Evolutionary conservation across 2,888 invertebrate species (phyloP).

Genomic region (Diadegma fenestrale): DNA sequence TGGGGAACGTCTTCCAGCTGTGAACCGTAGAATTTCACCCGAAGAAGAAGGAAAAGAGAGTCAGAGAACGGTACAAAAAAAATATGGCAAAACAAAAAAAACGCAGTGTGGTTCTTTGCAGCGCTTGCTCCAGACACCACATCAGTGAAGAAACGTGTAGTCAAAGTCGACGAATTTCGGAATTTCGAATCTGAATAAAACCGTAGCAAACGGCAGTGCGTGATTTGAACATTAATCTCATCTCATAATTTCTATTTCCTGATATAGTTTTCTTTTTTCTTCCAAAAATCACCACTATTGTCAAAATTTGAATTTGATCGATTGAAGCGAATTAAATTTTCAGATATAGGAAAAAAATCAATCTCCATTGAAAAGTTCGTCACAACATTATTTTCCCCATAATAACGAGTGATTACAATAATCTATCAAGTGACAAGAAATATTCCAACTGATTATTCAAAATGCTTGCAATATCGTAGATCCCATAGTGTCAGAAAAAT

Average conservation of each 20-base stretch:
- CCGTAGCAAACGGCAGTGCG: not conserved
- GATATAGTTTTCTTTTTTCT: not conserved
- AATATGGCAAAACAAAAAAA: not conserved
- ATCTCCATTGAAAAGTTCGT: not conserved
- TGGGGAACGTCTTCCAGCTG: conserved; percentile 70
- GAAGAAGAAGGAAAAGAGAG: not conserved
- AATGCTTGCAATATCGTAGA: not conserved
- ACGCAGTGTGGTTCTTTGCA: conserved; percentile 10
- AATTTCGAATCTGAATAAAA: not conserved
- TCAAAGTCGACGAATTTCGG: too few species aligned
- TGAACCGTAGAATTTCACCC: conserved; percentile 37
- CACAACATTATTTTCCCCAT: not conserved
- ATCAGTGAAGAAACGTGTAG: conserved; percentile 45
- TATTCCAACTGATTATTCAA: not conserved
- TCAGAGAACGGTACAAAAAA: conserved; percentile 5
- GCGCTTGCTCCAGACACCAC: conserved; percentile 31
- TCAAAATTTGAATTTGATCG: too few species aligned
- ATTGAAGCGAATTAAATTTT: not conserved
- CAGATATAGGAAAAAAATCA: not conserved
- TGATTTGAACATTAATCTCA: too few species aligned
- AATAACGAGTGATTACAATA: not conserved
- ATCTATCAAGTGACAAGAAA: not conserved
- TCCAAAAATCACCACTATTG: not conserved
- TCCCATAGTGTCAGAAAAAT: not conserved
- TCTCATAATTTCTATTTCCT: too few species aligned